These are phyloP conservation scores for Sebastes vulpes DNA, from an alignment of 2,797 vertebrate species.

Conservation along the genomic window DNA sequence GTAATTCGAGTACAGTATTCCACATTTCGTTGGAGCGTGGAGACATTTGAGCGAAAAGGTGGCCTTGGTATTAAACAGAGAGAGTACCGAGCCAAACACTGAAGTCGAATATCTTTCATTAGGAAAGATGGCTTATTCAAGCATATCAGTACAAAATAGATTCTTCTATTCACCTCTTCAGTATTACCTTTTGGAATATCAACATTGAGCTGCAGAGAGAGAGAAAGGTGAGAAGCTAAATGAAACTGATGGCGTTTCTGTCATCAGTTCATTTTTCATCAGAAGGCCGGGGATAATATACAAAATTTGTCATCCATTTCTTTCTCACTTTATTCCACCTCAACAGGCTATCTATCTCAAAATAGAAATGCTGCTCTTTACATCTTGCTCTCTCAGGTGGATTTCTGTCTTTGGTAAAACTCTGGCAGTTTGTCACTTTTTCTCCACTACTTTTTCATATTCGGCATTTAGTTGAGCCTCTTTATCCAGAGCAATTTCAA, in stretches of 20 bases:
- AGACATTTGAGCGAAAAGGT: neutral
- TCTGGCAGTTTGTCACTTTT: neutral
- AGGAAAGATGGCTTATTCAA: neutral
- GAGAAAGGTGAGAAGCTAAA: neutral
- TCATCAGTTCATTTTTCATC: neutral
- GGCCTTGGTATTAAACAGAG: constrained; percentile 3
- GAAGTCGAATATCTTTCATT: constrained; percentile 7
- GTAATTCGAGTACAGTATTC: constrained; percentile 8
- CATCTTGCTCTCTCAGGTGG: neutral
- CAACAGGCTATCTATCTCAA: neutral
- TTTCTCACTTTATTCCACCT: neutral
- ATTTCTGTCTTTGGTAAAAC: neutral
- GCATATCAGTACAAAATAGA: neutral
- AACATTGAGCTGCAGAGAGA: neutral
- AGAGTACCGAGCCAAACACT: neutral
- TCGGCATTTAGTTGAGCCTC: neutral
- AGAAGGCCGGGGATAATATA: neutral
- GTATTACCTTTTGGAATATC: neutral
- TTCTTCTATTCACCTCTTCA: neutral
- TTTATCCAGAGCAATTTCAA: neutral
- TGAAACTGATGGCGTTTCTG: neutral
- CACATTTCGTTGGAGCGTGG: neutral
- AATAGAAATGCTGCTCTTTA: neutral
- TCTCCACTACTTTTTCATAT: neutral
- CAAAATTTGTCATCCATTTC: neutral